Evolutionary conservation across 2,113 vertebrate species (phyloP), one percentile per base, ranked within the genome.

Genomic region (Halcyon malimbica): DNA sequence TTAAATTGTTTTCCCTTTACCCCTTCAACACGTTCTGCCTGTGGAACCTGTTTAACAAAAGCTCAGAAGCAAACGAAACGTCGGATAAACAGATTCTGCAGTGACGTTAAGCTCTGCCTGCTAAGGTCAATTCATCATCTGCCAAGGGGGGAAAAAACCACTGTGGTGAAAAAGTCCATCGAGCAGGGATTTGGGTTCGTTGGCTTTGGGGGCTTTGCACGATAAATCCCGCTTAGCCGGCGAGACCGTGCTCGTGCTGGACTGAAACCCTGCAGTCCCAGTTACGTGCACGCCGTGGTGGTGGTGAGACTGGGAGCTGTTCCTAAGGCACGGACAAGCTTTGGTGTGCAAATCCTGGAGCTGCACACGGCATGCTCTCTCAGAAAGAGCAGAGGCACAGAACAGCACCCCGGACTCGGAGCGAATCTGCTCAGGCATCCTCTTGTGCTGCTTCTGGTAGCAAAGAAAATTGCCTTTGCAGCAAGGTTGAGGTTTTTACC

Each of bases 131-230:
- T 87, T 77, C 7, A 7, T 95, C 54, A 54, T 91, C 70, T 87
- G 54, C 50, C 83, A 57, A 92, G 59, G 78, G 69, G 88, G 9
- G 9, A 28, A 9, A 53, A 85, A 83, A 95, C 78, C 23, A 20
- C 92, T 96, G 94, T 96, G 96, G 96, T 97, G 78, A 96, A 95
- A 97, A 97, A 95, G 76, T 95, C 96, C 91, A 94, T 83, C 63
- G 83, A 86, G 74, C 12, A 16, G 81, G 81, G 73, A 67, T 88
- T 92, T 95, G 91, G 56, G 56, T 86, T 83, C 89, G 54, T 26
- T 82, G 59, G 93, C 88, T 83, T 67, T 83, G 76, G 48, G 69
- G 78, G 78, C 80, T 91, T 90, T 84, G 63, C 73, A 54, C 83
- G 83, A 42, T 73, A 90, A 87, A 86, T 62, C 60, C 89, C 68